Conservation (phyloP, 53 echinoderm and acorn worm species). For the Astropecten irregularis region DNA sequence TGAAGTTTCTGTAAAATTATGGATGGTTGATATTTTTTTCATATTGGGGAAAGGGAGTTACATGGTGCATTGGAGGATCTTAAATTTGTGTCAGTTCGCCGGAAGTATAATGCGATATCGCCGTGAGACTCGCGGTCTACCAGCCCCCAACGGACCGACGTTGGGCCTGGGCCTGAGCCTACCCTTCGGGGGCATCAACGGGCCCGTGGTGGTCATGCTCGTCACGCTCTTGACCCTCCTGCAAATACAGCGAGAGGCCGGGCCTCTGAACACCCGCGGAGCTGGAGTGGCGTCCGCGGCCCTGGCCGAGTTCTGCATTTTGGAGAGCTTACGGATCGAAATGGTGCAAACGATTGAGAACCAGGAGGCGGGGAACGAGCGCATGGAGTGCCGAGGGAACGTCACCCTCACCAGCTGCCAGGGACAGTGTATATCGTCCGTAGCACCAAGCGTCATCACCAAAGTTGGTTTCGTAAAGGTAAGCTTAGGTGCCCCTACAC, state of each 20-base stretch:
- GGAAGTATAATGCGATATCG: background rate
- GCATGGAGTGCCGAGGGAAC: conserved; percentile 41
- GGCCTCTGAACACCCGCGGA: background rate
- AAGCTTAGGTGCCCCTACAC: too few relatives aligned
- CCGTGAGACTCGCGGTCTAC: too few relatives aligned
- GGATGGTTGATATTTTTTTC: too few relatives aligned
- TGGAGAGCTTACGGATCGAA: conserved; percentile 41
- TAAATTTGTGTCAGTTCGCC: background rate
- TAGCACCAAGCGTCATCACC: conserved; percentile 36
- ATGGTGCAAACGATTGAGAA: background rate
- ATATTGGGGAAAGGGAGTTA: too few relatives aligned
- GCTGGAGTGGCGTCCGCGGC: background rate
- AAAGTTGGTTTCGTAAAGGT: conserved; percentile 47
- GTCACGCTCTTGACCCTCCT: background rate
- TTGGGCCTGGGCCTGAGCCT: background rate
- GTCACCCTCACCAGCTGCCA: conserved; percentile 59
- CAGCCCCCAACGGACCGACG: too few relatives aligned
- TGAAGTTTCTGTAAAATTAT: too few relatives aligned
- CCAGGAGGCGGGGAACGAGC: background rate
- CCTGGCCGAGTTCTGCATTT: conserved; percentile 12
- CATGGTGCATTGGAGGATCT: background rate
- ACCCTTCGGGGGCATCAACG: background rate
- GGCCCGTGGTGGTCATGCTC: background rate
- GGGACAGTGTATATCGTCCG: conserved; percentile 52
- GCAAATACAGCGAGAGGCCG: too few relatives aligned